Conservation (phyloP, 2,888 invertebrate species). For the Rhamphomyia laevipes region DNA sequence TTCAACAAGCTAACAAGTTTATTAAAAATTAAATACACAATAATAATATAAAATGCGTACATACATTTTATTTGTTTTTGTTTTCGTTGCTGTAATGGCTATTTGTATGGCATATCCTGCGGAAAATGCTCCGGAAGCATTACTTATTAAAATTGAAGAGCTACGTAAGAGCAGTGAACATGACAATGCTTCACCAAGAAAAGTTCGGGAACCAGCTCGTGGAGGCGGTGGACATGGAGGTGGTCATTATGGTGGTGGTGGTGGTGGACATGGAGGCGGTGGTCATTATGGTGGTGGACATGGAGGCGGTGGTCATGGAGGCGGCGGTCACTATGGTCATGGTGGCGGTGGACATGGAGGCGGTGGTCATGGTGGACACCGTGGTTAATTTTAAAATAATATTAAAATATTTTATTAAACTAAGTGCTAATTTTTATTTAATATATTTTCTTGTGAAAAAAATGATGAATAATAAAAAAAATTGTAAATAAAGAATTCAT, state of each 20-base stretch:
- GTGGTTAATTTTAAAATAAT: slow-evolving; percentile 9
- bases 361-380: not conserved
- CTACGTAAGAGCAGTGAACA: slow-evolving; percentile 7
- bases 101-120: slow-evolving; percentile 11
- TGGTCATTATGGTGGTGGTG: not conserved
- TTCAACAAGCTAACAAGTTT: too few species aligned
- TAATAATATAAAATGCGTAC: slow-evolving; percentile 17
- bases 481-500: too few species aligned
- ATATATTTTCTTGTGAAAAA: too few species aligned
- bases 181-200: not conserved
- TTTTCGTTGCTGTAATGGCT: slow-evolving; percentile 10
- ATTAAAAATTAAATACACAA: not conserved
- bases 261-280: not conserved
- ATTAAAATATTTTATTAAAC: too few species aligned
- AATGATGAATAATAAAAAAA: too few species aligned
- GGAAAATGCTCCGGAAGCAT: not conserved
- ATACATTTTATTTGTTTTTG: slow-evolving; percentile 14
- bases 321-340: too few species aligned
- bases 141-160: not conserved
- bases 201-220: not conserved
- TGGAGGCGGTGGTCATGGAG: not conserved
- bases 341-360: not conserved
- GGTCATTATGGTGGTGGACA: not conserved
- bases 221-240: not conserved
- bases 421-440: too few species aligned